phyloP scores from a whole-genome alignment of 2,113 vertebrate genomes.

The Podocnemis expansa region DNA sequence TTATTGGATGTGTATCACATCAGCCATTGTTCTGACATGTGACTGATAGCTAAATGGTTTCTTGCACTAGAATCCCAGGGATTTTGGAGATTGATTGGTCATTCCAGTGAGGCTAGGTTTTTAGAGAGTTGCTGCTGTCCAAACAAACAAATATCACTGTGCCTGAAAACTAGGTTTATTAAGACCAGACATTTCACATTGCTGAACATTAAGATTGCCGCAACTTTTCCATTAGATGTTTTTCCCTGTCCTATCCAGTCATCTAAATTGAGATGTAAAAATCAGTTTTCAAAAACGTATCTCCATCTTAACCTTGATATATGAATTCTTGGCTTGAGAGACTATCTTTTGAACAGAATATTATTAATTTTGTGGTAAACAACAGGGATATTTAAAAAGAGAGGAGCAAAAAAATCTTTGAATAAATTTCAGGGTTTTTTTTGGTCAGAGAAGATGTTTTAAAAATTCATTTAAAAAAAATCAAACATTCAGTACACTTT shows the following conservation, averaged over 20 bases:
- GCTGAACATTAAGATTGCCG: conserved; percentile 57
- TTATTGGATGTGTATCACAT: not conserved
- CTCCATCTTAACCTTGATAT: conserved; percentile 2
- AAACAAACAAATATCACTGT: conserved; percentile 9
- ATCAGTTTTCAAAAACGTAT: conserved; percentile 29
- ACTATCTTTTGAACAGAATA: not conserved
- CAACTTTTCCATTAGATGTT: conserved; percentile 63
- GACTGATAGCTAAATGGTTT: not conserved
- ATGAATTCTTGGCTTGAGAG: not conserved
- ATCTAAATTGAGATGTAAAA: conserved; percentile 54
- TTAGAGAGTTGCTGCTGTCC: conserved; percentile 27
- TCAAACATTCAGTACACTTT: not conserved
- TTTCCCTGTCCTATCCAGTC: conserved; percentile 64
- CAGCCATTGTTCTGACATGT: not conserved
- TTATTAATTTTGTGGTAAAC: not conserved
- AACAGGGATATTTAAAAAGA: not conserved
- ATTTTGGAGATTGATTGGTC: not conserved
- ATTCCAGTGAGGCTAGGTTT: conserved; percentile 18
- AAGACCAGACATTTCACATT: conserved; percentile 67
- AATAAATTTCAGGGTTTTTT: not conserved
- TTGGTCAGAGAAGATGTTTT: not conserved
- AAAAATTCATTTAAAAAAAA: not conserved
- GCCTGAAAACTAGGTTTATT: conserved; percentile 60
- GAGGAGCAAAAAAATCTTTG: not conserved
- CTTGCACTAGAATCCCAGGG: not conserved